Evolutionary conservation across 2,113 vertebrate genomes (phyloP).

Genomic region (Paedocypris sp.): DNA sequence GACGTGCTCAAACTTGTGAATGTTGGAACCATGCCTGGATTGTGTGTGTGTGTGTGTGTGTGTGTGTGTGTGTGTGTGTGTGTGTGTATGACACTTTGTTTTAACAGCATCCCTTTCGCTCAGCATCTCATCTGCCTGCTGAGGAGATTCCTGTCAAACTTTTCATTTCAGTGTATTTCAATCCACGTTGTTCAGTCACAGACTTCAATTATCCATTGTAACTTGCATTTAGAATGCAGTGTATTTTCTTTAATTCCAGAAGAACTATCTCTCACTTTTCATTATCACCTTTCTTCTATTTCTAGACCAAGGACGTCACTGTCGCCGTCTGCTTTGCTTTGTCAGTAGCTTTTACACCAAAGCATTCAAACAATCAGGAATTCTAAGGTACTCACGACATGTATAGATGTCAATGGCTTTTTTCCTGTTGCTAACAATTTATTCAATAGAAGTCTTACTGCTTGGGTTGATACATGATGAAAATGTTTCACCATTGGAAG

Average conservation of each 20-base stretch:
- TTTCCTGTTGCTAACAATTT: too few species aligned
- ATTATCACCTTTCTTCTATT: neutral
- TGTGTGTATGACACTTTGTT: neutral
- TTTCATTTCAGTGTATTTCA: neutral
- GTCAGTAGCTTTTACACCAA: constrained; percentile 7
- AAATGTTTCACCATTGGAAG: too few species aligned
- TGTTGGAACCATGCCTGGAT: constrained; percentile 11
- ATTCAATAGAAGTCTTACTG: too few species aligned
- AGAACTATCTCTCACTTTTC: neutral
- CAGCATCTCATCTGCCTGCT: neutral
- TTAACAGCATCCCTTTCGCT: constrained; percentile 3
- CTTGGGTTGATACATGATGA: too few species aligned
- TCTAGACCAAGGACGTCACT: neutral
- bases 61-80: neutral
- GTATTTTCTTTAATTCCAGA: neutral
- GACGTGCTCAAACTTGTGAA: constrained; percentile 21
- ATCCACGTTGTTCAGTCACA: neutral
- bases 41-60: neutral
- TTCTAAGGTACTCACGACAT: constrained; percentile 19
- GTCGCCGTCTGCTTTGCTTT: neutral
- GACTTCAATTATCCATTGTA: neutral
- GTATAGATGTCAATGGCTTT: too few species aligned
- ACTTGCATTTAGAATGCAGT: neutral
- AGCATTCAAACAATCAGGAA: neutral
- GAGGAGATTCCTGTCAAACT: constrained; percentile 9